A percentile compares a stretch with the other conserved stretches of the same genome.
Conservation (phyloP, 2,113 vertebrate genomes). For the Equus quagga region DNA sequence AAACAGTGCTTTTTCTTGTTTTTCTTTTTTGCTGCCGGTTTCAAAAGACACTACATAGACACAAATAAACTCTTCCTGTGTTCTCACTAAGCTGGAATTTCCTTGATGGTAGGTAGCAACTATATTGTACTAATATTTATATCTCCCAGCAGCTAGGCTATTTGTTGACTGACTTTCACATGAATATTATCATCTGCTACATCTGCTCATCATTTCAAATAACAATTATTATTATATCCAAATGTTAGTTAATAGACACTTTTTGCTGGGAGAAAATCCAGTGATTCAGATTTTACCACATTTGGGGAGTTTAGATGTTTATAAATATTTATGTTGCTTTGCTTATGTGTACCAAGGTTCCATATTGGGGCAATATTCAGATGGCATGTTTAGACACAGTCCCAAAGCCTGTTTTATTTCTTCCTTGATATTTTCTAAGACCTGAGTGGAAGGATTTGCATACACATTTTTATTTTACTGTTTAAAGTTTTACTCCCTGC, state of each 20-base stretch:
- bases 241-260: not conserved
- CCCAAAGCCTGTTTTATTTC: not conserved
- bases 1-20: not conserved
- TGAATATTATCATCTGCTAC: not conserved
- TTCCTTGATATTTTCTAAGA: slow-evolving; percentile 16
- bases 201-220: not conserved
- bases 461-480: not conserved
- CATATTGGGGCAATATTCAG: not conserved
- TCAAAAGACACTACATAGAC: not conserved
- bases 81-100: not conserved
- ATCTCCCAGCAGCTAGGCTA: not conserved
- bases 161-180: not conserved
- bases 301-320: not conserved
- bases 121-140: not conserved
- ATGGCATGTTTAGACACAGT: not conserved
- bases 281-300: not conserved
- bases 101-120: not conserved
- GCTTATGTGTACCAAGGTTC: not conserved
- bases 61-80: not conserved
- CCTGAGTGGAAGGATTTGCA: not conserved
- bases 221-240: not conserved
- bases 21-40: not conserved
- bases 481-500: not conserved
- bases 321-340: not conserved
- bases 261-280: not conserved